Conservation (phyloP, 2,888 invertebrate species). For the Pammene aurita region DNA sequence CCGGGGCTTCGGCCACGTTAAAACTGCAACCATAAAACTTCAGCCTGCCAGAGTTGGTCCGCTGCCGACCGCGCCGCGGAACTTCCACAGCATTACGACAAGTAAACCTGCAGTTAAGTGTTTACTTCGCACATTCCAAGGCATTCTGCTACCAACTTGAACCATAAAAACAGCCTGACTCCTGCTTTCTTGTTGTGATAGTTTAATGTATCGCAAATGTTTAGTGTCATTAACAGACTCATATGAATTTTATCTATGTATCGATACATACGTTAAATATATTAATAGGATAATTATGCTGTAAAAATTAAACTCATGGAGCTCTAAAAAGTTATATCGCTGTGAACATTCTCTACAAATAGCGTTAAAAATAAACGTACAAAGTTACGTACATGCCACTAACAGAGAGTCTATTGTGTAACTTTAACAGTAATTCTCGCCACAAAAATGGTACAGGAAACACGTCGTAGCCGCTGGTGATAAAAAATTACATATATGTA, state of each 20-base stretch:
- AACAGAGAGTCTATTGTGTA: conserved; percentile 35
- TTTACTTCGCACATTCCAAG: conserved; percentile 78
- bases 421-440: conserved; percentile 36
- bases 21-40: conserved; percentile 74
- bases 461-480: neutral
- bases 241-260: no score
- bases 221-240: conserved; percentile 49
- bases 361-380: conserved; percentile 35
- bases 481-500: conserved; percentile 8
- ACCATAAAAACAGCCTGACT: conserved; percentile 71
- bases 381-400: conserved; percentile 32
- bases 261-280: neutral
- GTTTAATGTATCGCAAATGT: conserved; percentile 51
- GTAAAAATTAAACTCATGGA: neutral
- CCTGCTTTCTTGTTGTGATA: conserved; percentile 48
- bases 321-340: conserved; percentile 25
- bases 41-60: conserved; percentile 57
- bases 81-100: conserved; percentile 77
- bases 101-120: conserved; percentile 80
- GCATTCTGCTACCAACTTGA: conserved; percentile 64
- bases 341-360: conserved; percentile 31
- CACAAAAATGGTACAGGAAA: conserved; percentile 24
- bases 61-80: conserved; percentile 66
- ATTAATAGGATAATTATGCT: neutral
- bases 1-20: conserved; percentile 63